Base-by-base conservation (phyloP, 2,797 vertebrate genomes). In the Scarus forsteni region DNA sequence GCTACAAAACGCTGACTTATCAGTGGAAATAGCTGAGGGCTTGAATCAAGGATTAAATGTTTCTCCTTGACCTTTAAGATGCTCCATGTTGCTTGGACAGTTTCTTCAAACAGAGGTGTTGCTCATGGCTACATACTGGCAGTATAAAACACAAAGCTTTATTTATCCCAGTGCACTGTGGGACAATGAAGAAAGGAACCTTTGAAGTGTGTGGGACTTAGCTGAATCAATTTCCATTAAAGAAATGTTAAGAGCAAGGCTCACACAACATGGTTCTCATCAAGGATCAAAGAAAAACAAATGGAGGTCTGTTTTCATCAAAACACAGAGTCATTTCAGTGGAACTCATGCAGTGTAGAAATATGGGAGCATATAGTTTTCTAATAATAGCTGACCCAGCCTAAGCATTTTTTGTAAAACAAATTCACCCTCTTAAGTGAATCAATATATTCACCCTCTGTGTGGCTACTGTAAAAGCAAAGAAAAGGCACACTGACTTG, bases 21-120 rank as follows among this genome's bases (percentile, higher is more conserved):
- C 76, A 10, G 49, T 40, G 73, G 74, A 57, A 14, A 73, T 44
- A 19, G 18, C 62, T 1, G n/a, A 70, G 55, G 73, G 45, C 11
- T 0, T 13, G 59, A 65, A 49, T 61, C 10, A 34, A 45, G 60
- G 18, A 50, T 72, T 57, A 62, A 55, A 73, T 75, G 49, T 75
- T 56, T 63, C 53, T 67, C 18, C 11, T 43, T 78, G 81, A 80
- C 77, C 70, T 85, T 82, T 80, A 64, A 73, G 36, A 72, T 15
- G 8, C 1, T 15, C 19, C 14, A 60, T 40, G 6, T 66, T 27
- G 8, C 45, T 54, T 10, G 79, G 73, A 83, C 55, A 36, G 70
- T 76, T 65, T 72, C 72, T 73, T 75, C 38, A 59, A 65, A 79
- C 34, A 1, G 50, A 68, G 56, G 52, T 55, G 19, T 40, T 50